A percentile compares a stretch with the other conserved stretches of the same genome.
phyloP scores from a whole-genome alignment of 2,888 invertebrate genomes.

The Drosophila fungiperda region DNA sequence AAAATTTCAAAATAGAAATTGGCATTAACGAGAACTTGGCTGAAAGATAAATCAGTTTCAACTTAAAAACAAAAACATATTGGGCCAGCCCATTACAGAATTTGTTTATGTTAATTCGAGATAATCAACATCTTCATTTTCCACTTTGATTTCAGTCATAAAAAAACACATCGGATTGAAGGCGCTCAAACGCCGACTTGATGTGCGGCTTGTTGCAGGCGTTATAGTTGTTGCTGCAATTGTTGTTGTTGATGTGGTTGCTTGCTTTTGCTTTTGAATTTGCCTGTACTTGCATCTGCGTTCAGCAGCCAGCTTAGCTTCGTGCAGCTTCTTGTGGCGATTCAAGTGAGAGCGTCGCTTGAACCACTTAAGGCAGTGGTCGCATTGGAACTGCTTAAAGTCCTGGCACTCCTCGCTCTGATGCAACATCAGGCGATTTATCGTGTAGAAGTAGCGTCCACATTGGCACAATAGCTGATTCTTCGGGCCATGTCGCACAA shows the following conservation, averaged over 20 bases:
- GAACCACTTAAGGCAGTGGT: conserved; percentile 79
- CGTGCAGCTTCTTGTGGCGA: conserved; percentile 81
- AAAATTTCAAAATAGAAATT: conserved; percentile 33
- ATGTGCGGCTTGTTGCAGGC: conserved; percentile 1
- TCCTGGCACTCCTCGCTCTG: conserved; percentile 79
- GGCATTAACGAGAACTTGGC: conserved; percentile 72
- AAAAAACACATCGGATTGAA: conserved; percentile 57
- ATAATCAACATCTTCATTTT: conserved; percentile 50
- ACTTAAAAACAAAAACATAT: conserved; percentile 22
- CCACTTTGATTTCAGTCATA: conserved; percentile 58
- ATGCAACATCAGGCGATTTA: conserved; percentile 76
- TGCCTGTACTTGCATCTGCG: conserved; percentile 21
- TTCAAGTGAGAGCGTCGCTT: conserved; percentile 83
- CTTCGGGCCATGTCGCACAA: conserved; percentile 58
- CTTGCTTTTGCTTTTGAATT: conserved; percentile 26
- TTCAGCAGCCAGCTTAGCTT: conserved; percentile 70
- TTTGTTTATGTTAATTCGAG: conserved; percentile 44
- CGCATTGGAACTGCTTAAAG: conserved; percentile 78
- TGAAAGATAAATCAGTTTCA: conserved; percentile 47
- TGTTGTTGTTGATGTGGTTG: conserved; percentile 7
- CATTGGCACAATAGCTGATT: conserved; percentile 84
- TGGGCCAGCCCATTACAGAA: neutral
- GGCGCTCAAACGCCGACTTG: conserved; percentile 24
- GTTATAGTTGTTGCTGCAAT: neutral
- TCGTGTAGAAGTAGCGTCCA: conserved; percentile 84